Evolutionary conservation across 1,140 invertebrate genomes (phyloP), one percentile per base, ranked within the genome.

Genomic region (Stegodyphus mimosarum): DNA sequence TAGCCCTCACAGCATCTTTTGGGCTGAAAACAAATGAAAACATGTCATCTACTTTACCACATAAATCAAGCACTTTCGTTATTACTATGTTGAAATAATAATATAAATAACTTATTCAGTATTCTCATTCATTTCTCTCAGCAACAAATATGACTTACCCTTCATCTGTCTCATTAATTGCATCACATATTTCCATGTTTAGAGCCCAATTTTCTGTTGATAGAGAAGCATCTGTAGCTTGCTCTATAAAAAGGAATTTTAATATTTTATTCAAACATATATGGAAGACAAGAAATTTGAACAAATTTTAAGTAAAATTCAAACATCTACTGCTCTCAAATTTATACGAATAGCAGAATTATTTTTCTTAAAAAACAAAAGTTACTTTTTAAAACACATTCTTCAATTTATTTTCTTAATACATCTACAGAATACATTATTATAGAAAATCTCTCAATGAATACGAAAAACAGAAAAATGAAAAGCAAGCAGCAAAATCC

Each of bases 181-280:
- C 94, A 91, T 99, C 98, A 92, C 98, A 99, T 89, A 99, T 98
- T 93, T 99, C 98, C 95, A 99, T 98, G 90, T 98, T 99, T 63
- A 99, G 92, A 13, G 94, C 95, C 98, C 98, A 99, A 90, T 99
- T 98, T 75, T 89, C 88, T 48, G 75, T 79, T 33, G 69, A 49
- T 15, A 89, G 55, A n/a, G 83, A 80, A n/a, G 87, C 77, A 87
- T 88, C 88, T 11, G 88, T 89, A 51, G 88, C 88, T 87, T 88
- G 88, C 69, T 89, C 88, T 88, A 71, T 13, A 76, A 67, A 60
- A 5, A 9, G 63, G 4, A 49, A 10, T 13, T 6, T n/a, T 49
- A 75, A 60, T 60, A 6, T 13, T 55, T 60, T 60, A 10, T 60
- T 10, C 9, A 60, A 60, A 60, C 5, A 15, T 10, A 60, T 10